phyloP scores from a whole-genome alignment of 2,113 vertebrate species.

The Lepus europaeus region DNA sequence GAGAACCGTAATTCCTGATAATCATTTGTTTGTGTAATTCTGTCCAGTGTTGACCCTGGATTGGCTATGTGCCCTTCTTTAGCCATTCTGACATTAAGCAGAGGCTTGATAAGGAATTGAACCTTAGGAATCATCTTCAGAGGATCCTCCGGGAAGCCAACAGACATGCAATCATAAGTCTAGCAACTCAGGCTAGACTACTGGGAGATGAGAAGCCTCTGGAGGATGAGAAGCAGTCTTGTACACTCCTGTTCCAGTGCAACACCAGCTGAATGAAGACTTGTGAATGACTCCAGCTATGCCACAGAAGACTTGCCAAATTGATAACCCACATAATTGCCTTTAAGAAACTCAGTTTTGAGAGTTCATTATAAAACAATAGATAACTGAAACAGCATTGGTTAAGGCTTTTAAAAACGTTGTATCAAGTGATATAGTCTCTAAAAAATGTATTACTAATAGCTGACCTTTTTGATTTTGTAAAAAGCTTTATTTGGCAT shows the following conservation, averaged over 20 bases:
- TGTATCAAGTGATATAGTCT: neutral
- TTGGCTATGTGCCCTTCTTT: neutral
- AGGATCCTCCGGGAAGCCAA: neutral
- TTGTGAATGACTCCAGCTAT: neutral
- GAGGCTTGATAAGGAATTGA: neutral
- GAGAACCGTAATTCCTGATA: neutral
- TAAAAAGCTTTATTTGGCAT: too few species aligned
- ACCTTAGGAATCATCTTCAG: neutral
- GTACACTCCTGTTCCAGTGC: neutral
- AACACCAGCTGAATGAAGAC: neutral
- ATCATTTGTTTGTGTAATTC: neutral
- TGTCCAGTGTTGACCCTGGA: neutral
- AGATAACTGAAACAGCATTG: neutral
- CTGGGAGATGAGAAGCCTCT: neutral
- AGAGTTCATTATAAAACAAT: neutral
- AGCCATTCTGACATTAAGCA: neutral
- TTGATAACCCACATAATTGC: neutral
- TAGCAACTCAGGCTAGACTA: neutral
- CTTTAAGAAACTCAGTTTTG: conserved; percentile 7
- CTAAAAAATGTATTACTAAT: neutral
- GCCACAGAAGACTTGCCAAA: neutral
- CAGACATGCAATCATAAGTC: neutral
- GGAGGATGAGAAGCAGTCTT: neutral
- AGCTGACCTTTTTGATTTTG: neutral
- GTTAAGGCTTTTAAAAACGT: neutral